phyloP scores from a whole-genome alignment of 2,113 vertebrate genomes.

The Protomyctophum bolini region DNA sequence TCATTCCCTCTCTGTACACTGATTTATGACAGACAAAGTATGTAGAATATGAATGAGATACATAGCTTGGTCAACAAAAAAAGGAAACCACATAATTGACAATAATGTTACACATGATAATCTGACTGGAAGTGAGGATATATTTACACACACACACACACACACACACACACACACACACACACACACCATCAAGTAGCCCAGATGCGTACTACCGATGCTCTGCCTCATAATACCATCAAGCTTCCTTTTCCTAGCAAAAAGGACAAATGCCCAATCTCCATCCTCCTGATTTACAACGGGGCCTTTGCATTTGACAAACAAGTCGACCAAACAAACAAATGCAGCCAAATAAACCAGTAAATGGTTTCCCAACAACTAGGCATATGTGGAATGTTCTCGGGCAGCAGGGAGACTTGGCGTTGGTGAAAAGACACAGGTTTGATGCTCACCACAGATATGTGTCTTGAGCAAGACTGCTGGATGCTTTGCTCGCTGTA shows the following conservation, averaged over 20 bases:
- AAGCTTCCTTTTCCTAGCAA: not conserved
- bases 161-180: too few species aligned
- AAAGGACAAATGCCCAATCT: slow-evolving; percentile 22
- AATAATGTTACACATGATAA: too few species aligned
- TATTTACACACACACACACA: not conserved
- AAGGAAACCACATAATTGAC: too few species aligned
- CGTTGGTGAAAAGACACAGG: slow-evolving; percentile 18
- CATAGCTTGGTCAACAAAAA: not conserved
- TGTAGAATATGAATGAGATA: not conserved
- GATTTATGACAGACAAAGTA: not conserved
- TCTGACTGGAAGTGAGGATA: too few species aligned
- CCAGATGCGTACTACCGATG: not conserved
- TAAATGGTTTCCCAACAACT: slow-evolving; percentile 42
- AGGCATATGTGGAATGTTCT: slow-evolving; percentile 15
- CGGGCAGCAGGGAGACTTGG: not conserved
- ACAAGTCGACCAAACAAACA: slow-evolving; percentile 40
- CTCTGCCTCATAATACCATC: not conserved
- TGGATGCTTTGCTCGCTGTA: not conserved
- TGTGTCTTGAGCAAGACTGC: not conserved
- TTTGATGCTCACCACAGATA: slow-evolving; percentile 24
- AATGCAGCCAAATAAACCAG: slow-evolving; percentile 19
- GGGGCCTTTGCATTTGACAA: slow-evolving; percentile 35
- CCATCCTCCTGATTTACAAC: slow-evolving; percentile 40
- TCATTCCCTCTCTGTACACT: too few species aligned
- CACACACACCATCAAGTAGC: not conserved